Evolutionary conservation across 2,888 invertebrate genomes (phyloP), one percentile per base, ranked within the genome.

Genomic region (Uloborus plumipes): DNA sequence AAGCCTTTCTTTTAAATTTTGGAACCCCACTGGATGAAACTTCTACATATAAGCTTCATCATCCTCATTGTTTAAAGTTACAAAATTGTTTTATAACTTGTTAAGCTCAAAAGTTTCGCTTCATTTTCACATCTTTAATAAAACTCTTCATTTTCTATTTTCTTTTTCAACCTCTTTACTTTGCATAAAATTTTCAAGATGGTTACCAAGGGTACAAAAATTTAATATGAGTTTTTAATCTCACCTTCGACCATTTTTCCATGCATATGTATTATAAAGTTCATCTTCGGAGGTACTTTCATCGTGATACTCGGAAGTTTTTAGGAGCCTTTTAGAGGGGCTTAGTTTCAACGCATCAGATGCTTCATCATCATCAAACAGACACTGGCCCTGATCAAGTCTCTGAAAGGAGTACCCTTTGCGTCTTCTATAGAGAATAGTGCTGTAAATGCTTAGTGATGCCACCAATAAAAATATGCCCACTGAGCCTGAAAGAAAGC

Each of bases 221-320:
- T 1, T 11, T 1, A 39, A 39, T 7, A 39, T 11, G 1, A 39
- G 39, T 9, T 11, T 7, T 39, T 1, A 39, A n/a, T 18, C 69
- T 70, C 78, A 78, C 82, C 61, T 49, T 51, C 59, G 65, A 14
- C 75, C 82, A 74, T 84, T 81, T 50, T 82, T 73, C 84, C 84
- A 85, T 18, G 77, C 73, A 75, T 85, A 85, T 16, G 85, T 85
- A 58, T 86, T 86, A 71, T 86, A 86, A 7, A 86, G 61, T 78
- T 86, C 86, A 75, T 86, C 86, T 84, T 86, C 86, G 31, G 86
- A 86, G 47, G 82, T 79, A 18, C 47, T 72, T 11, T 66, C 78
- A 80, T 85, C 85, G 22, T 64, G 74, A 49, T 85, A 85, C 26
- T 85, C 79, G 14, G 69, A 72, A 49, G 61, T 49, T n/a, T 76